These are phyloP conservation scores for Epirrhoe alternata DNA, from an alignment of 2,888 invertebrate genomes.

Conservation along the genomic window DNA sequence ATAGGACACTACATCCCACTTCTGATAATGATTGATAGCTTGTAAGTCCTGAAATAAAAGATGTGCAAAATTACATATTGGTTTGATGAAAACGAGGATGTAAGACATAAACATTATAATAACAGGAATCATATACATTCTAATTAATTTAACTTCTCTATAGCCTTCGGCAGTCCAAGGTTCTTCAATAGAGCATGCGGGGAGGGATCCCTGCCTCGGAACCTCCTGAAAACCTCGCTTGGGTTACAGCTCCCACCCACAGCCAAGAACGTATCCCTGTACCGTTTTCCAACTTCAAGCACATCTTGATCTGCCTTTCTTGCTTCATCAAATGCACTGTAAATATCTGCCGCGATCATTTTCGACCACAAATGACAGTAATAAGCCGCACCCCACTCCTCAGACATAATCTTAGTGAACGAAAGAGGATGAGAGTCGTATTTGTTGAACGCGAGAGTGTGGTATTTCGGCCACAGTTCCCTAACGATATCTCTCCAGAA, in stretches of 20 bases:
- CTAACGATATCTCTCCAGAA: conserved; percentile 94
- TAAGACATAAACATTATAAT: conserved; percentile 56
- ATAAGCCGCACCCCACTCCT: conserved; percentile 94
- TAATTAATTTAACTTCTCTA: conserved; percentile 67
- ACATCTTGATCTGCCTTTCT: conserved; percentile 80
- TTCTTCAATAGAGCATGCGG: conserved; percentile 91
- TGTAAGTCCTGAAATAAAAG: conserved; percentile 23
- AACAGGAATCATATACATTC: conserved; percentile 49
- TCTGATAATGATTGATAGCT: not conserved
- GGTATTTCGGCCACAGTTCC: conserved; percentile 92
- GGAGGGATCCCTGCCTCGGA: conserved; percentile 96
- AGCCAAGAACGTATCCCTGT: conserved; percentile 92
- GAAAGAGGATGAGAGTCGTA: conserved; percentile 94
- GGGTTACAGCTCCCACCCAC: conserved; percentile 93
- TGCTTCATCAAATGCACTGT: conserved; percentile 92
- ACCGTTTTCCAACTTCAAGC: conserved; percentile 87
- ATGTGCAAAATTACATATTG: conserved; percentile 2
- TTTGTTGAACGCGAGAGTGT: conserved; percentile 90
- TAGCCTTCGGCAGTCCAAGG: conserved; percentile 80
- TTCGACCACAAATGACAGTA: conserved; percentile 94
- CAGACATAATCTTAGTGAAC: conserved; percentile 92
- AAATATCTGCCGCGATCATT: conserved; percentile 96
- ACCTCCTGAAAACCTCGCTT: conserved; percentile 94
- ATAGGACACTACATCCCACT: not conserved
- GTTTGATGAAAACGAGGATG: conserved; percentile 23